Evolutionary conservation across 1,140 invertebrate genomes (phyloP).

Genomic region (Pogonomyrmex barbatus): DNA sequence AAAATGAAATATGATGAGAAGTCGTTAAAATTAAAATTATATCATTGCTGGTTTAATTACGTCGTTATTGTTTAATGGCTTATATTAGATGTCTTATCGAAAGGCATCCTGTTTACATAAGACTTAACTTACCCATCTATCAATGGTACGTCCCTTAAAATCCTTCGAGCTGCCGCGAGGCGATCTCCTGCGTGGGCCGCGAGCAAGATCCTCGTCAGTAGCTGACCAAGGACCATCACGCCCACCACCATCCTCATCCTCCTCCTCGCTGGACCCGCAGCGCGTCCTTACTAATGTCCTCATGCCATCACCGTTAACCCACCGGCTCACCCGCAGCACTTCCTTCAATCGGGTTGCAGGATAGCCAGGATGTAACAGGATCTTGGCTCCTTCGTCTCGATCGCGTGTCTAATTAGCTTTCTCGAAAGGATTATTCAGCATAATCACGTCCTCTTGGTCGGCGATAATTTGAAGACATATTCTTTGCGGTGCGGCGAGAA

Average conservation of each 20-base stretch:
- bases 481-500: no score
- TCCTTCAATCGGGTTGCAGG: constrained; percentile 37
- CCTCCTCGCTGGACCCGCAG: constrained; percentile 84
- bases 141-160: constrained; percentile 84
- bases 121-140: constrained; percentile 83
- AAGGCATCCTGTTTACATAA: background rate
- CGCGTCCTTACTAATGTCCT: constrained; percentile 83
- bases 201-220: constrained; percentile 84
- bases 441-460: constrained; percentile 11
- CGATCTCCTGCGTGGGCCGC: constrained; percentile 84
- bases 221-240: constrained; percentile 85
- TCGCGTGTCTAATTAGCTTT: background rate
- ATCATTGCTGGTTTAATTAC: background rate
- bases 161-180: constrained; percentile 83
- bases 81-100: background rate
- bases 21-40: background rate
- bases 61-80: background rate
- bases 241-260: constrained; percentile 86
- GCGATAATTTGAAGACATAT: background rate
- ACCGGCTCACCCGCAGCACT: constrained; percentile 70
- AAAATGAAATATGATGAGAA: no score
- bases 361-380: constrained; percentile 40
- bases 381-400: constrained; percentile 39
- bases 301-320: constrained; percentile 83
- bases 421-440: background rate